Evolutionary conservation across 1,140 invertebrate species (phyloP).

Genomic region (Batillaria attramentaria): DNA sequence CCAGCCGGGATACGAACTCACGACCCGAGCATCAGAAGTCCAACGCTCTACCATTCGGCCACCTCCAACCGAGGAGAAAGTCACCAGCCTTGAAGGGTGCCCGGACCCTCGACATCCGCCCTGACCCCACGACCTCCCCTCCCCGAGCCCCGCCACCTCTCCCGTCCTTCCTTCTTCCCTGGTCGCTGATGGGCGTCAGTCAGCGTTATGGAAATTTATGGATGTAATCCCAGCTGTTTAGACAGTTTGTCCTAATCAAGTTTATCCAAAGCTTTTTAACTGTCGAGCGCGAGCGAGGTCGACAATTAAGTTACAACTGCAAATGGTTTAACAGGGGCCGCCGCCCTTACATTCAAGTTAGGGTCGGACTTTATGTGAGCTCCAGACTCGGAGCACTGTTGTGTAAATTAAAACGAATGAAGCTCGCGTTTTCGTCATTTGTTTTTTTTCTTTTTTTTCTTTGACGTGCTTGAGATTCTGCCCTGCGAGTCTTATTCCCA

Average conservation of each 20-base stretch:
- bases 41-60: too few species aligned
- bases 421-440: constrained; percentile 14
- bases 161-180: not conserved
- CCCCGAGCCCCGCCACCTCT: not conserved
- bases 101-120: too few species aligned
- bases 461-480: not conserved
- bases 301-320: constrained; percentile 34
- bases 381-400: constrained; percentile 14
- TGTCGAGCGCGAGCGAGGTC: not conserved
- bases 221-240: constrained; percentile 19
- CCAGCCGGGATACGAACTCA: too few species aligned
- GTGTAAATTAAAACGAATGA: constrained; percentile 31
- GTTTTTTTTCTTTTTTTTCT: too few species aligned
- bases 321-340: constrained; percentile 20
- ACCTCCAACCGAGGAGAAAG: too few species aligned
- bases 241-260: constrained; percentile 30
- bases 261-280: constrained; percentile 29
- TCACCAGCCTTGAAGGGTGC: too few species aligned
- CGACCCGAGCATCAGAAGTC: too few species aligned
- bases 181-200: constrained; percentile 14
- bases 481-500: not conserved
- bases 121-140: too few species aligned
- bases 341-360: constrained; percentile 15
- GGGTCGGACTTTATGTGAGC: not conserved
- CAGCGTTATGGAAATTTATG: constrained; percentile 25